Percentiles rank a stretch among this genome's conserved stretches.
phyloP scores from a whole-genome alignment of 35 echinoderm and acorn worm genomes.

The Holothuria glaberrima region DNA sequence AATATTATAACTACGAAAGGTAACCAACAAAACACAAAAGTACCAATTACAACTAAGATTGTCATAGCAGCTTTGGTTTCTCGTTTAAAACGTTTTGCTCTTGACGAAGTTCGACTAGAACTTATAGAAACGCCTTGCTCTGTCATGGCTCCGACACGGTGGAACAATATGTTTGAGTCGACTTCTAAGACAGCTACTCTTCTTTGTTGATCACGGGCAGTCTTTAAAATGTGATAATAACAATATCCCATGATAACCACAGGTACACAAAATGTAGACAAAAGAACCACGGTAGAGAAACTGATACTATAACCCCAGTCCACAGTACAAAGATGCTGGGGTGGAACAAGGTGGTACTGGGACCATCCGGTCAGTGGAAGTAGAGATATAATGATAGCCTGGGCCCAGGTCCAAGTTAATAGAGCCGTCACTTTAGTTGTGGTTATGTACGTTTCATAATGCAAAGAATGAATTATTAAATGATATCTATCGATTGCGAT shows the following conservation, averaged over 20 bases:
- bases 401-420: constrained; percentile 72
- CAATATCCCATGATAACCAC: constrained; percentile 64
- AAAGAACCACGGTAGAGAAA: constrained; percentile 45
- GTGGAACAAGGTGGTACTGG: constrained; percentile 54
- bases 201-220: constrained; percentile 62
- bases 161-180: not conserved
- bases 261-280: constrained; percentile 46
- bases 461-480: constrained; percentile 70
- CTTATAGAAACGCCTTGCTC: not conserved
- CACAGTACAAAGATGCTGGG: constrained; percentile 67
- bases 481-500: constrained; percentile 82
- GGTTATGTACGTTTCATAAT: constrained; percentile 63
- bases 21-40: constrained; percentile 77
- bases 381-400: constrained; percentile 55
- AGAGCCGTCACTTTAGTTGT: constrained; percentile 28
- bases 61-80: constrained; percentile 74
- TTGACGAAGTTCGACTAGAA: not conserved
- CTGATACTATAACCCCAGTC: constrained; percentile 59
- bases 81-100: constrained; percentile 43
- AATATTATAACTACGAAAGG: constrained; percentile 63
- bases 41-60: constrained; percentile 77
- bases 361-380: constrained; percentile 75
- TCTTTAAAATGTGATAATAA: constrained; percentile 69
- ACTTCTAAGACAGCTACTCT: constrained; percentile 43
- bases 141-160: not conserved